Conservation (phyloP, 2,888 invertebrate species). For the Eutolmus rufibarbis region DNA sequence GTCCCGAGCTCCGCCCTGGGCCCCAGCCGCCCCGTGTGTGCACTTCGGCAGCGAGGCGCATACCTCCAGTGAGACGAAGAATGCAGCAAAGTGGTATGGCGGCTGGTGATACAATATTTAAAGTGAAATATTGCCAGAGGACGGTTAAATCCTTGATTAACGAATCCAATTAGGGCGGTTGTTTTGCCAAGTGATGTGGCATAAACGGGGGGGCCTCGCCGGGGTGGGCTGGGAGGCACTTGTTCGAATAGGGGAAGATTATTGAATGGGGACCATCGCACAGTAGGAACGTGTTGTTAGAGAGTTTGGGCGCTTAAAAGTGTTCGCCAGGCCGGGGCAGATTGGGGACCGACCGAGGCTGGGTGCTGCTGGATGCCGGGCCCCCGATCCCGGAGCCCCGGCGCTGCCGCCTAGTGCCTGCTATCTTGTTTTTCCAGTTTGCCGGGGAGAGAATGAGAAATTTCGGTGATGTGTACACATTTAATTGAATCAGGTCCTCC, state of each 20-base stretch:
- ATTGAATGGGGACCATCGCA: constrained; percentile 41
- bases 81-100: constrained; percentile 39
- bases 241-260: constrained; percentile 39
- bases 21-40: not conserved
- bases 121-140: constrained; percentile 52
- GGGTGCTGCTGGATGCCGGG: not conserved
- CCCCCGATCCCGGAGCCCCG: not conserved
- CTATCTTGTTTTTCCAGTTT: constrained; percentile 36
- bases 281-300: constrained; percentile 40
- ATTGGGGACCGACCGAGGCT: not conserved
- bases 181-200: constrained; percentile 51
- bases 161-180: constrained; percentile 55
- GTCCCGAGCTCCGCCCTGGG: not conserved
- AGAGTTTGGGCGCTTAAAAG: constrained; percentile 41
- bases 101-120: constrained; percentile 38
- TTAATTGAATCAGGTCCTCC: constrained; percentile 46
- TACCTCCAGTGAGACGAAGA: constrained; percentile 30
- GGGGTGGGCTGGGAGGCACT: constrained; percentile 48
- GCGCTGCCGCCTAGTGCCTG: constrained; percentile 8
- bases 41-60: constrained; percentile 3
- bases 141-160: constrained; percentile 55
- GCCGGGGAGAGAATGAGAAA: constrained; percentile 36
- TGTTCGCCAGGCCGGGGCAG: constrained; percentile 26
- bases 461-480: constrained; percentile 41
- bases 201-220: constrained; percentile 50